Percentiles rank a stretch among this genome's conserved stretches.
Conservation (phyloP, 1,140 invertebrate species). For the Pogonomyrmex californicus region DNA sequence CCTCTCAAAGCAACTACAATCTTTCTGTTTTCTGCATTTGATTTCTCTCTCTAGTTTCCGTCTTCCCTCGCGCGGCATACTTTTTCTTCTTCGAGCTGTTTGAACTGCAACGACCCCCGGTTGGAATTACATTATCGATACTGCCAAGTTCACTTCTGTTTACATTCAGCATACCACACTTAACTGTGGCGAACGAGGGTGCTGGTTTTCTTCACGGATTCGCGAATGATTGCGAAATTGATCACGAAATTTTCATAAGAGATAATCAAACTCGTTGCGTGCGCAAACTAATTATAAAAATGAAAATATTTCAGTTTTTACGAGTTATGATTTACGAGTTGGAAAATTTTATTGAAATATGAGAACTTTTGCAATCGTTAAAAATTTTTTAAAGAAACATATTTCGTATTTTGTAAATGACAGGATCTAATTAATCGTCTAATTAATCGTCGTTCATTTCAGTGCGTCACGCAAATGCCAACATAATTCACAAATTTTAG, state of each 20-base stretch:
- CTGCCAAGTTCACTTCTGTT: constrained; percentile 76
- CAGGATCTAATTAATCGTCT: background rate
- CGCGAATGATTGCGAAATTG: background rate
- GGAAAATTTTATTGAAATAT: background rate
- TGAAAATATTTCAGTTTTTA: too few relatives aligned
- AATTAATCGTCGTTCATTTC: background rate
- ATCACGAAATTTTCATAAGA: background rate
- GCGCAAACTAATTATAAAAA: background rate
- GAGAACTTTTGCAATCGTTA: background rate
- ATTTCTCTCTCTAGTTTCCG: constrained; percentile 18
- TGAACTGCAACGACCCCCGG: constrained; percentile 66
- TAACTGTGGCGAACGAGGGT: background rate
- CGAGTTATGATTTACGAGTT: too few relatives aligned
- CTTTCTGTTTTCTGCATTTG: constrained; percentile 21
- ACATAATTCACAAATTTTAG: constrained; percentile 23
- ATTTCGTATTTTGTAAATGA: background rate
- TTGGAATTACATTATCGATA: constrained; percentile 70
- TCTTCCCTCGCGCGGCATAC: constrained; percentile 41
- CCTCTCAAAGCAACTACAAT: background rate
- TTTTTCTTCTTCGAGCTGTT: constrained; percentile 67
- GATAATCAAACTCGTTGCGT: background rate
- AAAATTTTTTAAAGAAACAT: background rate
- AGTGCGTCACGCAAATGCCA: background rate
- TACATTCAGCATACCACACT: constrained; percentile 64
- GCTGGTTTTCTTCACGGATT: constrained; percentile 5